Conservation (phyloP, 2,113 vertebrate species). For the Aspidoscelis tigris region DNA sequence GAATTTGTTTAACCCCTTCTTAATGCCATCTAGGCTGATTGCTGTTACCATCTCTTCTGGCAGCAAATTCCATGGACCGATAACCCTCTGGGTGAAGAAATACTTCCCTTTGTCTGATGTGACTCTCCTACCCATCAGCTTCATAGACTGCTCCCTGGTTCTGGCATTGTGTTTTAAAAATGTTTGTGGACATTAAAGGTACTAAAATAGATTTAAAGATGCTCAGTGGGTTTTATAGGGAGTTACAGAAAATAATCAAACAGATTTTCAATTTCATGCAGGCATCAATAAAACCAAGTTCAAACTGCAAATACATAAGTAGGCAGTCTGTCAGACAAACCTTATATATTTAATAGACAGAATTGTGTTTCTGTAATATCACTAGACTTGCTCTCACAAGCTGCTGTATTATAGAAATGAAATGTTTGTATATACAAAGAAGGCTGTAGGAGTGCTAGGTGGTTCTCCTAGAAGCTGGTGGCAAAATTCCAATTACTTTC, state of each 20-base stretch:
- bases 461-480: neutral
- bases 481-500: conserved; percentile 1
- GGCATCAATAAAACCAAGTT: conserved; percentile 38
- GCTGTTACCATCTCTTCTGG: too few relatives aligned
- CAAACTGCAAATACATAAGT: neutral
- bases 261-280: neutral
- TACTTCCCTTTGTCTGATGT: too few relatives aligned
- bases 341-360: too few relatives aligned
- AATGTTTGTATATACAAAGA: neutral
- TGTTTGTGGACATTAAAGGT: neutral
- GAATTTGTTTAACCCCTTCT: too few relatives aligned
- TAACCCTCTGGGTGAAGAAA: too few relatives aligned
- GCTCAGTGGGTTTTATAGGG: too few relatives aligned
- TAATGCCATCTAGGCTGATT: too few relatives aligned
- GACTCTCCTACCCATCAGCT: too few relatives aligned
- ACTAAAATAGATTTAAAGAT: neutral
- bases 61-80: too few relatives aligned
- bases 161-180: too few relatives aligned
- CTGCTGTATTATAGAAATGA: neutral
- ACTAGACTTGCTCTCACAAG: neutral
- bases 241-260: conserved; percentile 14
- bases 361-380: neutral
- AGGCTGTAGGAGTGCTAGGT: too few relatives aligned
- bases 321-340: neutral
- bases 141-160: too few relatives aligned